Evolutionary conservation across 2,888 invertebrate genomes (phyloP), one percentile per base, ranked within the genome.

Genomic region (Amiota communis): DNA sequence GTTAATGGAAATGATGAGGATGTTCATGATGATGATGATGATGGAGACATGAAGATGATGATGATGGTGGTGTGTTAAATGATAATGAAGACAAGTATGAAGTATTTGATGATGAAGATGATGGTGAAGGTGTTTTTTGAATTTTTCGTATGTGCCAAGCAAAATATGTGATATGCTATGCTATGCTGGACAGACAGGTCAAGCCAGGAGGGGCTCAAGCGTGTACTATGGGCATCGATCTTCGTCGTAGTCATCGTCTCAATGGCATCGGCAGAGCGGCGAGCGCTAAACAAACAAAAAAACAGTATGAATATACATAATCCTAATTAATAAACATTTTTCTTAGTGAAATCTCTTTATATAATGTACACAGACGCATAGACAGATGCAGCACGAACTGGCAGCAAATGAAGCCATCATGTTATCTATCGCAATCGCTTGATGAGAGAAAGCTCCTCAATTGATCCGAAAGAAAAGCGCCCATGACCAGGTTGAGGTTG

Each of bases 221-320:
- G 61, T 61, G 61, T 61, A 6, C 36, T 17, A 3, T 8, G 59
- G 17, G 17, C 59, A 15, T 8, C 53, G 59, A 70, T 20, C 65
- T 76, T 75, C 82, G 83, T 79, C 82, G 80, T 83, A 79, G 82
- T 36, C 3, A 6, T 36, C 36, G 8, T 36, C 36, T 36, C 36
- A 36, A 36, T 36, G 36, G 36, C 36, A 36, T 36, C 8, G 36
- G 36, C 6, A 36, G 8, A 23, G 8, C 36, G 36, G 36, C 36
- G 23, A 36, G 6, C 2, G 6, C 2, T 6, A 6, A 36, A 36
- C 36, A 36, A 36, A 86, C 80, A 86, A 82, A 82, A n/a, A 87
- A 87, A 87, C 87, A 87, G 87, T 87, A 87, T 87, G 87, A 87
- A 88, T 87, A 86, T 84, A 75, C 85, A 86, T 87, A 86, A 85